A percentile compares a stretch with the other conserved stretches of the same genome.
phyloP scores from a whole-genome alignment of 2,888 invertebrate genomes.

The Phyllotreta cruciferae region DNA sequence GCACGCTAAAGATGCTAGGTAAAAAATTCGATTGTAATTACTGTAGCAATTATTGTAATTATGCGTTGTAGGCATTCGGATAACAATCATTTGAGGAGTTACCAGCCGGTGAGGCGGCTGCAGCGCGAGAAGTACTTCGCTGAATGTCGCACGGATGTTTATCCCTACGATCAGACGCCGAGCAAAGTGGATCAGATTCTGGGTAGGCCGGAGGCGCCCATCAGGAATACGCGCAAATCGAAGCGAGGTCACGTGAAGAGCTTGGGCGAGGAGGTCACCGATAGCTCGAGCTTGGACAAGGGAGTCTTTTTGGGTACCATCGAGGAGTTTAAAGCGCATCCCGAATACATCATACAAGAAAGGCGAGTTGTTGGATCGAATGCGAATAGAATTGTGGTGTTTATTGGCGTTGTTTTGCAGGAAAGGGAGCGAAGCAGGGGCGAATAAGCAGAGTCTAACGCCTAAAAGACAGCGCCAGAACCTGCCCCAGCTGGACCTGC shows the following conservation, averaged over 20 bases:
- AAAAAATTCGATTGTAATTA: too few species aligned
- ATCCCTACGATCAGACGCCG: slow-evolving; percentile 51
- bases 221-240: slow-evolving; percentile 51
- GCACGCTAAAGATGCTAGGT: slow-evolving; percentile 21
- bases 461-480: slow-evolving; percentile 57
- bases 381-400: too few species aligned
- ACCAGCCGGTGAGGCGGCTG: slow-evolving; percentile 63
- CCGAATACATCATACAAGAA: slow-evolving; percentile 38
- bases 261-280: slow-evolving; percentile 63
- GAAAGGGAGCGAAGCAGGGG: slow-evolving; percentile 16
- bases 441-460: slow-evolving; percentile 41
- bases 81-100: slow-evolving; percentile 56
- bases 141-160: slow-evolving; percentile 51
- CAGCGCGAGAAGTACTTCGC: slow-evolving; percentile 50
- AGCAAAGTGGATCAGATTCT: slow-evolving; percentile 58
- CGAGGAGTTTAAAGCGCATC: slow-evolving; percentile 53
- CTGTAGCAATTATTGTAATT: too few species aligned
- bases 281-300: slow-evolving; percentile 52
- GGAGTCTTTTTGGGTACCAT: slow-evolving; percentile 55
- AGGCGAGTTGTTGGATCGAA: too few species aligned
- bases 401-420: too few species aligned
- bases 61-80: slow-evolving; percentile 50
- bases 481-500: slow-evolving; percentile 61
- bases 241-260: slow-evolving; percentile 57
- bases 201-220: slow-evolving; percentile 55